Conservation (phyloP, 2,888 invertebrate genomes). For the Didymodactylos carnosus region DNA sequence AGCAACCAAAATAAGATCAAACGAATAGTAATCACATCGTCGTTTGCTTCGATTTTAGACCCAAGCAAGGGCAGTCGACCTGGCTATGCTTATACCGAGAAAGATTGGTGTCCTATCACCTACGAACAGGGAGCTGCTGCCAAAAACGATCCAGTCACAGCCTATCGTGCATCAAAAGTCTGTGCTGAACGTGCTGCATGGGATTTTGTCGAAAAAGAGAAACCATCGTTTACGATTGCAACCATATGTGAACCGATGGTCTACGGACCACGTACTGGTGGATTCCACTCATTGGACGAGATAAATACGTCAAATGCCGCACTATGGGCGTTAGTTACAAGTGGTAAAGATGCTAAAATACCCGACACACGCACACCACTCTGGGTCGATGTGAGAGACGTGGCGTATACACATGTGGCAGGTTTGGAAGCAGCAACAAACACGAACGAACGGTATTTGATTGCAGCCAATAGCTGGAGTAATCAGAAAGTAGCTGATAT, state of each 20-base stretch:
- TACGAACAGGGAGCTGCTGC: neutral
- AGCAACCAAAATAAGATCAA: conserved; percentile 28
- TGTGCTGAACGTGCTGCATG: conserved; percentile 41
- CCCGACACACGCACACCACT: neutral
- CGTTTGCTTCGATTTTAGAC: conserved; percentile 33
- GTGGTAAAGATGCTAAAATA: neutral
- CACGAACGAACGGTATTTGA: neutral
- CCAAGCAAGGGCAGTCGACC: conserved; percentile 15
- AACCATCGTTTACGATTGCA: conserved; percentile 37
- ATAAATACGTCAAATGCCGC: neutral
- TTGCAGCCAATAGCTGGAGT: neutral
- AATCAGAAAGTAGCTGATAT: neutral
- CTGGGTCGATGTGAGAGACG: neutral
- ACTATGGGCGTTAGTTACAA: neutral
- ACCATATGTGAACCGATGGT: conserved; percentile 39
- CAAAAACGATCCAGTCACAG: conserved; percentile 23
- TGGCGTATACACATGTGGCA: conserved; percentile 1
- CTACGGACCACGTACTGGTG: conserved; percentile 34
- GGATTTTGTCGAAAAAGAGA: conserved; percentile 36
- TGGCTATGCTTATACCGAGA: conserved; percentile 26
- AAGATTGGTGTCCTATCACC: conserved; percentile 26
- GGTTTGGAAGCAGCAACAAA: neutral
- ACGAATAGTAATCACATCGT: conserved; percentile 39
- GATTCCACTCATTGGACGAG: neutral
- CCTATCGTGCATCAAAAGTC: conserved; percentile 37